Evolutionary conservation across 2,888 invertebrate species (phyloP), one percentile per base, ranked within the genome.

Genomic region (Cryptocephalus moraei): DNA sequence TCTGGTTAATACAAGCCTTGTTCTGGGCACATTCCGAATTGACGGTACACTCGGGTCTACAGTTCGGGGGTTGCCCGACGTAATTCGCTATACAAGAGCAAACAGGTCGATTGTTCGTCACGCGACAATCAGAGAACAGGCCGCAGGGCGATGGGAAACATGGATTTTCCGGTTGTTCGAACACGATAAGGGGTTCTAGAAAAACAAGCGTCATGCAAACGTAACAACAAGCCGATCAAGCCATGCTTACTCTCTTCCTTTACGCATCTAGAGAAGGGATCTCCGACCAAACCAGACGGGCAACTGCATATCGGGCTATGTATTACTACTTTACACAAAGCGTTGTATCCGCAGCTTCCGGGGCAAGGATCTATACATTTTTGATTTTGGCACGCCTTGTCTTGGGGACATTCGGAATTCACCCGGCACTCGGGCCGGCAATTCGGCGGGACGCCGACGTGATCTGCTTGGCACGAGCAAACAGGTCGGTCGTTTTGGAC

Each of bases 251-350:
- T 76, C 71, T 77, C 75, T 65, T 77, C 76, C 62, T 72, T 63
- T 58, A 73, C 70, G 70, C 88, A 88, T 69, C 81, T 80, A 57
- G 78, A 77, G 62, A 87, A 86, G 13, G 88, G 87, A 75, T 89
- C 86, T 44, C 89, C 89, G 33, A 79, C 75, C 59, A 77, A 84
- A 47, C 80, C 80, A 43, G 71, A 71, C 34, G 79, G 73, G 63
- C 88, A 89, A 65, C 82, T 82, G 69, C 88, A 88, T 59, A 86
- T 80, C 4, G 86, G 88, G 64, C 83, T 86, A 65, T 90, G 89
- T 62, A 84, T 83, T 42, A 85, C 79, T 44, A 86, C 86, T 73
- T 81, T 82, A 64, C 90, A 90, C 59, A 80, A 74, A 36, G 89
- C 86, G 63, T 86, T 82, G 46, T 78, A 73, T 44, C 89, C 88